Evolutionary conservation across 2,888 invertebrate genomes (phyloP), one percentile per base, ranked within the genome.

Genomic region (Crocallis elinguaria): DNA sequence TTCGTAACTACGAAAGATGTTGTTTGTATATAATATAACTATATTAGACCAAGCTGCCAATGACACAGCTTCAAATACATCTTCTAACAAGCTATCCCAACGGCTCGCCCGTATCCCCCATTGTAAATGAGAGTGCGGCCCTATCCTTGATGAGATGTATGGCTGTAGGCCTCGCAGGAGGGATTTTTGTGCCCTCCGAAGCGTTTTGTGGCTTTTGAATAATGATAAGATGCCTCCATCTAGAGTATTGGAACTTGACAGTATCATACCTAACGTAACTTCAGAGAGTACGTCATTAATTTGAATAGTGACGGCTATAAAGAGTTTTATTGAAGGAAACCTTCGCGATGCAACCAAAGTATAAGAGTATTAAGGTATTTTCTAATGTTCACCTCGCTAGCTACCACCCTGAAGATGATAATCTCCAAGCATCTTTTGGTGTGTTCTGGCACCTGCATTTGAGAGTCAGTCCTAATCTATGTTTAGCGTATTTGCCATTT

Each of bases 121-220:
- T 63, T 67, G 67, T 61, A 71, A 70, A 73, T 73, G 70, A 68
- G 66, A 69, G 68, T 67, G 66, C 64, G 68, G 59, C 56, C 64
- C 64, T 66, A 61, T 57, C 57, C 49, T 54, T 64, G 67, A 69
- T 70, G 68, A 70, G 70, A 70, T 65, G 66, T 68, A 59, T 61
- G 61, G 57, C 54, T 55, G 56, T 57, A 60, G 56, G 58, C 60
- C 59, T 60, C 60, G 43, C 54, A 45, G 58, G 46, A 64, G 62
- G 65, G 63, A 69, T 75, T 72, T 71, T 70, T 70, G 67, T 58
- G 50, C 58, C 45, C 46, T 54, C 46, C 48, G 39, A 55, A 64
- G 57, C 66, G 62, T 57, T 66, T 46, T 55, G 49, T 60, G 67
- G 56, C 65, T 66, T 70, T 68, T 76, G 68, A 75, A 75, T 75